Base-by-base conservation (phyloP, 1,140 invertebrate genomes). In the Frieseomelitta varia region DNA sequence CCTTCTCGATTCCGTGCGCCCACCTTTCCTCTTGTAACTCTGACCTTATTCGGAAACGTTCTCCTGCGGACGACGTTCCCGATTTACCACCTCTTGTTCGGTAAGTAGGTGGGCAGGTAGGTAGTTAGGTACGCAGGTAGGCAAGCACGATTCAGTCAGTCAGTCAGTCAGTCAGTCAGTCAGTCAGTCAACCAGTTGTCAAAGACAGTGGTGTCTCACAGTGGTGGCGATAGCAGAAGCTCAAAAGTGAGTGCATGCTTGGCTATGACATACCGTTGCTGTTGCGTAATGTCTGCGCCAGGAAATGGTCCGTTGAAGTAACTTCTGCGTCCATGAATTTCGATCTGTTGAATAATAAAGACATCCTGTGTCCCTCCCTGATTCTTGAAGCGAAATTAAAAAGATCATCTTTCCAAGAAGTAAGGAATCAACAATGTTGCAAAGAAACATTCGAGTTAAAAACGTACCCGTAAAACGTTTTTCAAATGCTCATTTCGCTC, bases 11-110 rank as follows among this genome's bases (percentile, higher is more conserved):
- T 92, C 90, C 83, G 27, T 30, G 71, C 80, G 93, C 93, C 93
- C 92, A 94, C 93, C 90, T 91, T 88, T 88, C 89, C 88, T 87
- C 89, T 90, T 88, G 91, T 88, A 86, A 90, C 87, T 92, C 91
- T 93, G 90, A 93, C 93, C 93, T 94, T 94, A 94, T 94, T 94
- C 93, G 93, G 93, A 93, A 92, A 93, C 92, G 93, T 93, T 93
- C 92, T 92, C 89, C 88, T 79, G 80, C 56, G 79, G 56, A 79
- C 87, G 76, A 77, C 84, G 87, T 85, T 85, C 87, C 87, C 84
- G 87, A 89, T 87, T 84, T 88, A 85, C 68, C 88, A 81, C 71
- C 72, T 87, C 79, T 65, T 76, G 67, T 6, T 53, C 69, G 72
- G 55, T 65, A 84, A 61, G 74, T 84, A 88, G 87, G 87, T 81